Base-by-base conservation (phyloP, 1,140 invertebrate species). In the Notospermus geniculatus region DNA sequence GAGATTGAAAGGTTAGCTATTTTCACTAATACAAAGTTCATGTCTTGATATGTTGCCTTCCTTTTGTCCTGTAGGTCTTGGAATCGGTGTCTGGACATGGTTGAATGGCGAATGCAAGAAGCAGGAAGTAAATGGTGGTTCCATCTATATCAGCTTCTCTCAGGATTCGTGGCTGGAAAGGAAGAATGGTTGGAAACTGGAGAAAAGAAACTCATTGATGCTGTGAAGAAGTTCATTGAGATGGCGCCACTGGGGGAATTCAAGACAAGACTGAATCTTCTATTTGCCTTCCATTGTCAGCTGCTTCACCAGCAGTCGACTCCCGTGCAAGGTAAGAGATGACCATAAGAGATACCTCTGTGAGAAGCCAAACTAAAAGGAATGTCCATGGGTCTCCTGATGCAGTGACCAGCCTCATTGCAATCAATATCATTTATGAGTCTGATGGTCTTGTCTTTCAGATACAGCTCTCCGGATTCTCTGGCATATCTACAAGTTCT, bases 401-500 rank as follows among this genome's bases (percentile, higher is more conserved):
- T n/a, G n/a, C n/a, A n/a, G n/a, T n/a, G n/a, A 9, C 55, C 32
- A n/a, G 1, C 30, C 23, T 36, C 39, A 43, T 11, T 19, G 11
- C 39, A 43, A 43, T 43, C 39, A 43, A 43, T 43, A 43, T 43
- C 39, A 43, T 43, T 13, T 43, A 52, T 55, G 41, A 17, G 1
- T 52, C 56, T 75, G 59, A 39, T 29, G 70, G 57, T 11, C 68
- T 64, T 57, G 17, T 60, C 23, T 67, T 70, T 2, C 62, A 78
- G 76, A 70, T 36, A 23, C 57, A 5, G 52, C 79, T 11, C 9
- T 70, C 41, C 68, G 61, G n/a, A 84, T 92, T 4, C 72, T 96
- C 0, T 93, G 91, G 87, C 97, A 97, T 79, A 74, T 94, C 1
- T 87, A 91, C 74, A 83, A 88, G 65, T 96, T 93, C 79, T 98